Evolutionary conservation across 1,140 invertebrate species (phyloP), one percentile per base, ranked within the genome.

Genomic region (Sinonovacula constricta): DNA sequence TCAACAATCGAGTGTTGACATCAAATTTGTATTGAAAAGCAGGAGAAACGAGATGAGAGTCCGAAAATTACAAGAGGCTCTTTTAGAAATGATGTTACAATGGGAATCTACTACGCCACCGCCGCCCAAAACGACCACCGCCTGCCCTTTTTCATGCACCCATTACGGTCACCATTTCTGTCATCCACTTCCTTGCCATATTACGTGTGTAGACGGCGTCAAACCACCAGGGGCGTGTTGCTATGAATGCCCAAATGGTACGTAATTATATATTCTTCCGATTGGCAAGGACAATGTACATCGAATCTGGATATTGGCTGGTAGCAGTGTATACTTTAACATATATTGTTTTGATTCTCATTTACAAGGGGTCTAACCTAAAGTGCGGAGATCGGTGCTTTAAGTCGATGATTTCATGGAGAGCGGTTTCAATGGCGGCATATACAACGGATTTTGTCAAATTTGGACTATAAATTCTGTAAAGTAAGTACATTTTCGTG

Each of bases 161-260:
- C 62, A 63, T 18, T 30, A 54, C 34, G 71, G 71, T 3, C 34
- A 63, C 12, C 39, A 63, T 4, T 74, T 63, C 60, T 74, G 71
- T 28, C 26, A 65, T 28, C 71, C 57, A 24, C 56, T 74, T 28
- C 71, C 71, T 36, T 74, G 71, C 34, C 45, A 74, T 28, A 63
- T 65, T 2, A 4, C 57, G 18, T 74, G 71, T 56, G 71, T 74
- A 2, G 71, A 74, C 36, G 45, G 33, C 30, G 71, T 65, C 5
- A 51, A 39, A 56, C 26, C 56, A 15, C 39, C 71, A 12, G 60
- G 60, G 3, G 71, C 3, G 2, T 74, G 71, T 36, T 74, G 71
- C 22, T 65, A 54, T n/a, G 26, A 74, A 14, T 74, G 71, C 24
- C 60, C 34, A 14, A 74, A 74, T 31, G 60, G 71, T 74, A 54